Percentiles rank a stretch among this genome's conserved stretches.
Conservation (phyloP, 2,888 invertebrate species). For the Euclidia mi region DNA sequence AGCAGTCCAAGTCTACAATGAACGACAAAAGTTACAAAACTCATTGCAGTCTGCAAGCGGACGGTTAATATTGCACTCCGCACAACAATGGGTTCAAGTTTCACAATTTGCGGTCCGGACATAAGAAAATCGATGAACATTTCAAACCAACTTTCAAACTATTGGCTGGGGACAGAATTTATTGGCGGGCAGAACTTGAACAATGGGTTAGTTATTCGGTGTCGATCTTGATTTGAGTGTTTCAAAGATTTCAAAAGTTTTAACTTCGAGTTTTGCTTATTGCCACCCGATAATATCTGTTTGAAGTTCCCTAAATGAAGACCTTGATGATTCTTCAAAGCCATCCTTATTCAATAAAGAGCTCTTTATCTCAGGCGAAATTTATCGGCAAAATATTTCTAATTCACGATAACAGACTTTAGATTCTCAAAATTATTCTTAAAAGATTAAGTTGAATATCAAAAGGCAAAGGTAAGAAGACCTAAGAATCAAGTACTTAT, state of each 20-base stretch:
- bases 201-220: conserved; percentile 77
- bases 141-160: conserved; percentile 69
- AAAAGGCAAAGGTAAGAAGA: too few relatives aligned
- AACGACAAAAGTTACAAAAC: conserved; percentile 71
- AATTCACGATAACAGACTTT: too few relatives aligned
- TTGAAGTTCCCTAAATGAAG: conserved; percentile 32
- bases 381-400: too few relatives aligned
- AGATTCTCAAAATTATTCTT: too few relatives aligned
- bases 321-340: conserved; percentile 12
- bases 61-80: conserved; percentile 76
- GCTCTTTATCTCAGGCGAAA: background rate
- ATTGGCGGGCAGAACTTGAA: conserved; percentile 74
- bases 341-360: conserved; percentile 2
- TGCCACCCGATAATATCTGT: conserved; percentile 32
- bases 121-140: conserved; percentile 75
- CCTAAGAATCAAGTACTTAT: too few relatives aligned
- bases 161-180: conserved; percentile 75
- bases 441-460: too few relatives aligned
- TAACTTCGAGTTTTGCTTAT: conserved; percentile 51
- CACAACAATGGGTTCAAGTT: conserved; percentile 77
- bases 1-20: conserved; percentile 46
- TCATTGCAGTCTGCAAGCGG: conserved; percentile 78
- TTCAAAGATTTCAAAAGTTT: conserved; percentile 55
- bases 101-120: conserved; percentile 77
- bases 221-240: conserved; percentile 71